phyloP scores from a whole-genome alignment of 2,888 invertebrate species.

The Nasonovia ribisnigri region DNA sequence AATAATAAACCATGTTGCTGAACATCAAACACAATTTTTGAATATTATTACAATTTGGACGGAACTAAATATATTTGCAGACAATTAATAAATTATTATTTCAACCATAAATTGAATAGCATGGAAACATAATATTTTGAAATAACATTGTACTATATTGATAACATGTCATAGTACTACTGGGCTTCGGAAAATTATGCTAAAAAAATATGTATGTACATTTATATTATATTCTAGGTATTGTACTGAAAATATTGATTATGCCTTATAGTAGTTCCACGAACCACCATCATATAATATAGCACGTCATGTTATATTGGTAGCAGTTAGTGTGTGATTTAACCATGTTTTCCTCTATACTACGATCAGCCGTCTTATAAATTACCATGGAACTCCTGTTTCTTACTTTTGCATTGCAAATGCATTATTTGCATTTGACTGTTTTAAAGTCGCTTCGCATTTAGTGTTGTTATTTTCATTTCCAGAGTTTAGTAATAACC shows the following conservation, averaged over 20 bases:
- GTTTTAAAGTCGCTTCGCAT: background rate
- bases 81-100: no score
- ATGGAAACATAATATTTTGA: background rate
- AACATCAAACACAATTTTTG: background rate
- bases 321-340: background rate
- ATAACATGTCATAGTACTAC: background rate
- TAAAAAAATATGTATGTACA: no score
- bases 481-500: background rate
- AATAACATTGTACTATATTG: background rate
- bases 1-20: background rate
- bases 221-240: background rate
- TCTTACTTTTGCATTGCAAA: background rate
- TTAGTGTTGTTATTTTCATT: background rate
- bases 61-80: no score
- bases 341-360: background rate
- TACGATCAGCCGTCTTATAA: background rate
- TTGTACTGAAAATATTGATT: background rate
- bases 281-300: background rate
- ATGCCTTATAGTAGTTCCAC: background rate
- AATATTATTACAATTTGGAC: background rate
- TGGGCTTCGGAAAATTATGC: background rate
- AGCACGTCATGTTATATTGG: background rate
- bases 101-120: background rate
- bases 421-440: background rate
- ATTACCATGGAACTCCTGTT: background rate